These are phyloP conservation scores for Gymnobelideus leadbeateri DNA, from an alignment of 2,113 vertebrate species.

Conservation along the genomic window DNA sequence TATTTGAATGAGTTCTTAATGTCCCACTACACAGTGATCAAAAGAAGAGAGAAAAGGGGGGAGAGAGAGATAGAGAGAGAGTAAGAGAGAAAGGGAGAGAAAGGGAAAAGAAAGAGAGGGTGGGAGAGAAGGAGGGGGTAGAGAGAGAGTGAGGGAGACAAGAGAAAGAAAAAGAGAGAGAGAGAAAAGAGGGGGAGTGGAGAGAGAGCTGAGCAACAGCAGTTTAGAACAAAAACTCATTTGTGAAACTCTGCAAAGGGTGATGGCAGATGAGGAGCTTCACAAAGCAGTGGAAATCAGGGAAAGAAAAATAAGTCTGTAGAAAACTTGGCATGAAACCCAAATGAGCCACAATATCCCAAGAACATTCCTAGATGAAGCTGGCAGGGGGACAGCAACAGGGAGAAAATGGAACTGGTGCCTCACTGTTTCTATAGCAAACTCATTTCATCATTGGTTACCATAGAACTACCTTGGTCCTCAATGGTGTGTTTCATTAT, in stretches of 20 bases:
- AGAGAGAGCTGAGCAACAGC: neutral
- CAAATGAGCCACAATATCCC: neutral
- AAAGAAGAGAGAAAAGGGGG: neutral
- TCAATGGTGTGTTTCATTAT: neutral
- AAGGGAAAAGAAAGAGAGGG: too few species aligned
- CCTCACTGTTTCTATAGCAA: neutral
- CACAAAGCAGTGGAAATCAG: neutral
- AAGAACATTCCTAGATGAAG: neutral
- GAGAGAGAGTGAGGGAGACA: too few species aligned
- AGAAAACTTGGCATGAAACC: neutral
- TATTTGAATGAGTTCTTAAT: neutral
- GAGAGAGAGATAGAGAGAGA: neutral
- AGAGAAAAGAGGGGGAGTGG: neutral
- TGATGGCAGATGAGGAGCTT: neutral
- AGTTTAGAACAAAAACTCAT: neutral
- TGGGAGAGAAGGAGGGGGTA: too few species aligned
- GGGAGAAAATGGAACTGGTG: neutral
- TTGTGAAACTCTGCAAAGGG: neutral
- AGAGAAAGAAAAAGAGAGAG: neutral
- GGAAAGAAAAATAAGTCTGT: neutral
- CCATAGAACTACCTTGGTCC: neutral
- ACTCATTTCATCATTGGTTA: neutral
- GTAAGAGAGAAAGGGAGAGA: too few species aligned
- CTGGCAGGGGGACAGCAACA: neutral
- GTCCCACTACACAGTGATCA: neutral